These are phyloP conservation scores for Diorhabda carinulata DNA, from an alignment of 1,140 invertebrate species.

Conservation along the genomic window DNA sequence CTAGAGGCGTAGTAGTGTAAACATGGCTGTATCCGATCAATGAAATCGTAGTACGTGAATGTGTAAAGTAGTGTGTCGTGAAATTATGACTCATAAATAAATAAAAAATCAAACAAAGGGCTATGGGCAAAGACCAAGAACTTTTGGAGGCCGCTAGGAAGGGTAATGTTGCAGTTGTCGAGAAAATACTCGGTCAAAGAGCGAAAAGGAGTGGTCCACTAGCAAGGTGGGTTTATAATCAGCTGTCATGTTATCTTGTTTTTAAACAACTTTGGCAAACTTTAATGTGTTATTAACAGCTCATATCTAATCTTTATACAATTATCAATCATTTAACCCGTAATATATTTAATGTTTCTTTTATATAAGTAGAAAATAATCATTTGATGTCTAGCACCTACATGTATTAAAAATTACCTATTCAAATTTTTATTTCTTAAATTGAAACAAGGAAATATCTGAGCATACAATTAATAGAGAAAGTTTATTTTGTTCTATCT, in stretches of 20 bases:
- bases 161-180: conserved; percentile 82
- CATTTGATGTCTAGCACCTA: too few species aligned
- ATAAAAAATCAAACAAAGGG: conserved; percentile 36
- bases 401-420: too few species aligned
- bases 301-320: neutral
- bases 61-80: conserved; percentile 48
- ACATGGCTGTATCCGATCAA: conserved; percentile 72
- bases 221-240: conserved; percentile 70
- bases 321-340: neutral
- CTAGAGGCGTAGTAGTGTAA: conserved; percentile 55
- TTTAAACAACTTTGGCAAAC: conserved; percentile 10
- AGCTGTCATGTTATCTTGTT: conserved; percentile 35
- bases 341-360: neutral
- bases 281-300: neutral
- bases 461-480: too few species aligned
- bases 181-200: conserved; percentile 85
- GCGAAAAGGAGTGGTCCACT: conserved; percentile 88
- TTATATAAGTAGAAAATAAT: neutral
- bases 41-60: conserved; percentile 56
- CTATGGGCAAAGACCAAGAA: conserved; percentile 94
- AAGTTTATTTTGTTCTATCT: too few species aligned
- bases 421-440: too few species aligned
- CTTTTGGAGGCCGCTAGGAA: conserved; percentile 90
- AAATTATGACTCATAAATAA: conserved; percentile 54
- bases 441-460: too few species aligned